Evolutionary conservation across 2,888 invertebrate genomes (phyloP), one percentile per base, ranked within the genome.

Genomic region (Heliconius cydno): DNA sequence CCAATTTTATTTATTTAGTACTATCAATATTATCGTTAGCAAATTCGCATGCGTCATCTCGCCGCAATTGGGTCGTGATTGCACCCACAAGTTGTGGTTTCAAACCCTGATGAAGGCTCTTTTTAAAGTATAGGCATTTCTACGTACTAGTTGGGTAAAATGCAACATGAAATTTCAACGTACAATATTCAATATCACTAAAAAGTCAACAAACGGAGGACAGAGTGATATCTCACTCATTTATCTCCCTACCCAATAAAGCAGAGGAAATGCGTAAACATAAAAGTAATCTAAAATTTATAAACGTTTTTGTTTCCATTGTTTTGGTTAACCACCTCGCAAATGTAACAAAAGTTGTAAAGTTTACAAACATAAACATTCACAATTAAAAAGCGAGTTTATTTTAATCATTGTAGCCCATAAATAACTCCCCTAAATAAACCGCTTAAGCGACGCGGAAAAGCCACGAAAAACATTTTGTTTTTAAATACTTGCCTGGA

Each of bases 401-500:
- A 73, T 81, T 81, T 79, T 79, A 78, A 79, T 81, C 73, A 78
- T 81, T 79, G 76, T 71, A 67, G 74, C 81, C 66, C 78, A 81
- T 81, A 82, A 82, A 81, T 82, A 82, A 81, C 81, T 79, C 67
- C 79, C 81, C 79, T 76, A 82, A 79, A 82, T 81, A 82, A 82
- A 82, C 81, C 82, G 82, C 81, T 79, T 82, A 79, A 81, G 82
- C 81, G 79, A 79, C 73, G 82, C 80, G 81, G 77, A 83, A 82
- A 83, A 83, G 80, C 81, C 80, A 80, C 81, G 82, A 80, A 82
- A 84, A 83, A 82, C 87, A 90, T 91, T 91, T 91, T 91, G 90
- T 92, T 91, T 86, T 90, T 88, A 91, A 92, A 88, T 87, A 86
- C 87, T 88, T 86, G 83, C 86, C 87, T 88, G 88, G 88, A 90